phyloP scores from a whole-genome alignment of 2,888 invertebrate genomes.

The Malthinus seriepunctatus region DNA sequence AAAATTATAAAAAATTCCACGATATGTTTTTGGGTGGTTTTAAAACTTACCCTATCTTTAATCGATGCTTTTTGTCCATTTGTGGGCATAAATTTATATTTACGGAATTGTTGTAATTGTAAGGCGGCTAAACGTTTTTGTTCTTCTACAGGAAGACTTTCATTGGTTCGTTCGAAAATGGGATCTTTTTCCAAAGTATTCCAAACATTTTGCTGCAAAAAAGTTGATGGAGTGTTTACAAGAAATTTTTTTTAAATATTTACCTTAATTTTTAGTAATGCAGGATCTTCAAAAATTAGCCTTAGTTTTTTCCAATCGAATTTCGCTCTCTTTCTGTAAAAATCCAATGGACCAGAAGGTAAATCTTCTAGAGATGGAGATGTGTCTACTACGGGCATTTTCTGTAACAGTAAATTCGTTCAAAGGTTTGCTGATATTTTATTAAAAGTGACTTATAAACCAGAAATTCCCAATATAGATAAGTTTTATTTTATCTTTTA shows the following conservation, averaged over 20 bases:
- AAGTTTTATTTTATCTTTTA: too few species aligned
- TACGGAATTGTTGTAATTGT: constrained; percentile 68
- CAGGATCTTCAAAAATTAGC: constrained; percentile 74
- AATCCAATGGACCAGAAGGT: constrained; percentile 76
- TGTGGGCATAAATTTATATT: constrained; percentile 65
- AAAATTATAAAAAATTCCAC: constrained; percentile 30
- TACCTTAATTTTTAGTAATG: constrained; percentile 78
- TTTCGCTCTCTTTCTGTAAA: constrained; percentile 75
- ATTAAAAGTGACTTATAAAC: too few species aligned
- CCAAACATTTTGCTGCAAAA: constrained; percentile 76
- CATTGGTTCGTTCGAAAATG: constrained; percentile 68
- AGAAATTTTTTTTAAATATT: constrained; percentile 28
- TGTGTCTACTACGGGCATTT: constrained; percentile 40
- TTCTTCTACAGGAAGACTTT: constrained; percentile 70
- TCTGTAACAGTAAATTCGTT: constrained; percentile 12
- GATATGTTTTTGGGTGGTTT: too few species aligned
- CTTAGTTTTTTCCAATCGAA: constrained; percentile 89
- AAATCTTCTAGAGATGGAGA: constrained; percentile 66
- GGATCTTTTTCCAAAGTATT: constrained; percentile 77
- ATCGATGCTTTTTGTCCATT: constrained; percentile 12
- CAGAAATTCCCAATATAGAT: too few species aligned
- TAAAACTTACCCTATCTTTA: constrained; percentile 14
- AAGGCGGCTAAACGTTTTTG: constrained; percentile 72
- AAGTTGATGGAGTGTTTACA: too few species aligned
- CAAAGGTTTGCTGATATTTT: too few species aligned